Conservation (phyloP, 2,797 vertebrate genomes). For the Synanceia verrucosa region DNA sequence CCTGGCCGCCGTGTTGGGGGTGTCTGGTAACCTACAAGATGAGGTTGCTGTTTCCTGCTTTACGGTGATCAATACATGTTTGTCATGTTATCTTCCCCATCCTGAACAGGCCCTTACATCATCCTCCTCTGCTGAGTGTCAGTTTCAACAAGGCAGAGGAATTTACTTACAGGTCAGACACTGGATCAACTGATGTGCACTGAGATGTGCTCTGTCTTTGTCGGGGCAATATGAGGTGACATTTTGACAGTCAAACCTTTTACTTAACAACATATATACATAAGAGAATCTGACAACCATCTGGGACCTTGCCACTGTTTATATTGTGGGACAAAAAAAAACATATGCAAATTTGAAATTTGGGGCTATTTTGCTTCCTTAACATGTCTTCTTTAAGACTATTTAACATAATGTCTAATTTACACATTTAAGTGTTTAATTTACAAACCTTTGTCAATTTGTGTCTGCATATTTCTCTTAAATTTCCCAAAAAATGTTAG, state of each 20-base stretch:
- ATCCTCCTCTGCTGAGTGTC: constrained; percentile 64
- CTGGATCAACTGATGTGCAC: constrained; percentile 48
- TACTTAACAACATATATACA: neutral
- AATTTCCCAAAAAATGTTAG: too few relatives aligned
- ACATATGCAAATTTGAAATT: too few relatives aligned
- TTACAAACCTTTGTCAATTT: too few relatives aligned
- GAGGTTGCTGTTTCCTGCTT: constrained; percentile 75
- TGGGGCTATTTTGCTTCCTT: too few relatives aligned
- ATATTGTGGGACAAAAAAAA: too few relatives aligned
- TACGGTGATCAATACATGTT: constrained; percentile 71
- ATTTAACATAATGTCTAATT: too few relatives aligned
- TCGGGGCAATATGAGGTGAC: constrained; percentile 39
- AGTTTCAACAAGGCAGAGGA: constrained; percentile 69
- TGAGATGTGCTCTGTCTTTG: neutral
- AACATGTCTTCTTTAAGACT: too few relatives aligned
- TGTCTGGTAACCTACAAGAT: constrained; percentile 77
- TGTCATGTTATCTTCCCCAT: constrained; percentile 71
- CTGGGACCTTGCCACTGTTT: too few relatives aligned
- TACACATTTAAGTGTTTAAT: too few relatives aligned
- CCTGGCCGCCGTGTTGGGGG: constrained; percentile 61
- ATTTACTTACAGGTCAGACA: constrained; percentile 79
- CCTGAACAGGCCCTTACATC: constrained; percentile 70
- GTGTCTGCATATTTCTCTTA: too few relatives aligned
- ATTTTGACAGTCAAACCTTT: neutral
- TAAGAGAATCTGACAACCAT: neutral